Base-by-base conservation (phyloP, 1,140 invertebrate species). In the Pseudachorutes palmiensis region DNA sequence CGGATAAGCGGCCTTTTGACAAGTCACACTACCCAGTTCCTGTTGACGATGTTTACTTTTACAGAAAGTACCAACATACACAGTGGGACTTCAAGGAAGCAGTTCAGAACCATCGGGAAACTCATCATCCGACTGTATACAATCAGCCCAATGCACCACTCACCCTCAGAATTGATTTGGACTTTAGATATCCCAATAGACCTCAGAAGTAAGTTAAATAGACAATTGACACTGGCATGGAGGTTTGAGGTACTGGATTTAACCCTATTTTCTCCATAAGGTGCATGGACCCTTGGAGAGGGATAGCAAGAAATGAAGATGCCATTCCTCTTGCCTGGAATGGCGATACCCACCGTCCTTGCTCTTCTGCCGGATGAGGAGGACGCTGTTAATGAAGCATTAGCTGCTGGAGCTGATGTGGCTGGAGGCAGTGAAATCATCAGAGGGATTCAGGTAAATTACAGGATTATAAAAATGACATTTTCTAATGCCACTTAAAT, bases 41-140 rank as follows among this genome's bases (percentile, higher is more conserved):
- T 1, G 77, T 76, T 31, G 88, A 91, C 75, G 80, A 91, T 80
- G 87, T 90, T 2, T 90, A 81, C 74, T 74, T 83, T 9, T 74
- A 79, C 16, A 81, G 79, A 62, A 85, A 83, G 75, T 86, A 85
- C 70, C 79, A 81, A 66, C 83, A 80, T 81, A 81, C 81, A 70
- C 76, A 84, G 0, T 89, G 87, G 78, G 77, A 82, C 1, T 83
- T 90, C 19, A 78, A 78, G 33, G 88, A 91, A 75, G 89, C 89
- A n/a, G 79, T 92, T 5, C 75, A 84, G 64, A 83, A 80, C 72
- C 86, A 90, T 75, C 81, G 86, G 59, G 88, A 92, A 78, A 85
- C 83, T 0, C 86, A 90, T 77, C 85, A 91, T 76, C 87, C 88
- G 0, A 84, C 85, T 36, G 85, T 91, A 78, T 87, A 84, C 66